Percentiles rank a stretch among this genome's conserved stretches.
phyloP scores from a whole-genome alignment of 2,888 invertebrate genomes.

The Melanophora roralis region DNA sequence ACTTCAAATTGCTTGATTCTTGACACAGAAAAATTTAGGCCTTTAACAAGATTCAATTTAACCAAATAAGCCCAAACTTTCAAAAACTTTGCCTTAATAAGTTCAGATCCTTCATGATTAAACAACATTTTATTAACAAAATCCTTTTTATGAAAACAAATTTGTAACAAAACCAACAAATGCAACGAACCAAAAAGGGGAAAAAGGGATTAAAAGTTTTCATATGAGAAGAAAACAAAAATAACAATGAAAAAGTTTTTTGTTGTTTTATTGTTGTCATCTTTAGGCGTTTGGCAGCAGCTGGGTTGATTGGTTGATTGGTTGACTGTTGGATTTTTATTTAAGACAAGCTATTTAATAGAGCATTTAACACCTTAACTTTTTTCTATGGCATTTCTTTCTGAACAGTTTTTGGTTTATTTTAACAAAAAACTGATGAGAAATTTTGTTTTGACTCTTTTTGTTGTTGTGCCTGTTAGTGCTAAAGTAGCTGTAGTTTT shows the following conservation, averaged over 20 bases:
- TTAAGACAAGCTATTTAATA: conserved; percentile 29
- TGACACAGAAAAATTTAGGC: no score
- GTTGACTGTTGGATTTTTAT: neutral
- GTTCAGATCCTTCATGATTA: no score
- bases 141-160: neutral
- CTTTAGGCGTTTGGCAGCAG: neutral
- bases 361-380: conserved; percentile 51
- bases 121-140: neutral
- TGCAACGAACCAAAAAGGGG: neutral
- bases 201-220: neutral
- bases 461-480: no score
- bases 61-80: neutral
- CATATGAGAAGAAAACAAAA: neutral
- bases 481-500: neutral
- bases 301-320: neutral
- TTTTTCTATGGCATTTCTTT: neutral
- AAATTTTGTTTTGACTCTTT: no score
- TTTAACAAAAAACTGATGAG: no score
- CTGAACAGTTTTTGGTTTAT: no score
- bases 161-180: neutral
- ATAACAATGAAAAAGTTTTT: neutral
- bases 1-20: no score
- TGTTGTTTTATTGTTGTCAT: neutral
- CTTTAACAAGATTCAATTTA: no score
- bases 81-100: neutral